Percentiles rank a stretch among this genome's conserved stretches.
Conservation (phyloP, 1,140 invertebrate species). For the Drosophila melanica region DNA sequence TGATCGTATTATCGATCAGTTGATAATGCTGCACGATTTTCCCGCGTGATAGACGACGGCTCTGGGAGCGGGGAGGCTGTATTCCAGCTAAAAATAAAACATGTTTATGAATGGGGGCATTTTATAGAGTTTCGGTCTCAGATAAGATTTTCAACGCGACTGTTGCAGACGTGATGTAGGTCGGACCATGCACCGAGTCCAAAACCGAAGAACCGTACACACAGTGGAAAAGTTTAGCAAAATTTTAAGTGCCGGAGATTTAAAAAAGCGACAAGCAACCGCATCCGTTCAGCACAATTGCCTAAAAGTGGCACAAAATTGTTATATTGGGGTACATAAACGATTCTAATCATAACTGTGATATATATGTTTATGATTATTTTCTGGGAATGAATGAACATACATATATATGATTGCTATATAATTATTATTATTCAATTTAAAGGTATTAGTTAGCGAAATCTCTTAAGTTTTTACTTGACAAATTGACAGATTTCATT, state of each 20-base stretch:
- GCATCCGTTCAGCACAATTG: conserved; percentile 14
- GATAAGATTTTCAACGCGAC: conserved; percentile 48
- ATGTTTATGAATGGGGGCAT: conserved; percentile 32
- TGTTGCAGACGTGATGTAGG: conserved; percentile 51
- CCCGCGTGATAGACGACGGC: conserved; percentile 40
- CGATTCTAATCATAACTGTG: conserved; percentile 23
- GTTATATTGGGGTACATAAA: conserved; percentile 20
- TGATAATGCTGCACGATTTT: conserved; percentile 57
- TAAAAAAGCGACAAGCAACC: conserved; percentile 24
- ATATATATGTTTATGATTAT: conserved; percentile 11
- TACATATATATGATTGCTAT: too few species aligned
- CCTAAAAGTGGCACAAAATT: conserved; percentile 1
- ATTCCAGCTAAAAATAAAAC: conserved; percentile 48
- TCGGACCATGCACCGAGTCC: conserved; percentile 36
- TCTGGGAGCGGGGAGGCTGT: conserved; percentile 15
- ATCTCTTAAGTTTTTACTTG: too few species aligned
- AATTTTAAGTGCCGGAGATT: conserved; percentile 30
- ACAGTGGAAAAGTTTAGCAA: conserved; percentile 63
- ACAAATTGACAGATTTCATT: too few species aligned
- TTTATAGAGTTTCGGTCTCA: conserved; percentile 33
- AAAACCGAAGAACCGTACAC: conserved; percentile 6
- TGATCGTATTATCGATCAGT: conserved; percentile 34
- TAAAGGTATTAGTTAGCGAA: too few species aligned
- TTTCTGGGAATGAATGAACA: not conserved
- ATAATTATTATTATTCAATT: too few species aligned